Percentiles rank a stretch among this genome's conserved stretches.
Evolutionary conservation across 2,888 invertebrate species (phyloP).

Genomic region (Agrotis exclamationis): DNA sequence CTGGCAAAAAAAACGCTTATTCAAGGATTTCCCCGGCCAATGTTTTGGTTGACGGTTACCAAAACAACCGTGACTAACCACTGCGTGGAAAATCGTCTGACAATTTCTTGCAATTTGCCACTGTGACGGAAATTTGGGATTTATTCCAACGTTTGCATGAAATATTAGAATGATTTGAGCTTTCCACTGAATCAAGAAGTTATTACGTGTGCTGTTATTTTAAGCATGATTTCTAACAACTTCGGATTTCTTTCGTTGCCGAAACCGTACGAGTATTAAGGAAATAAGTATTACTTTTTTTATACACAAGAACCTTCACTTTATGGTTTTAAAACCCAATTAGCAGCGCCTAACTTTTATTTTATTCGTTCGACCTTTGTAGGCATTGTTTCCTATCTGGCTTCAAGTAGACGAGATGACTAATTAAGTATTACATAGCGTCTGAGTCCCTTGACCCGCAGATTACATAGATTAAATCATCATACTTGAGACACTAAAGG

Average conservation of each 20-base stretch:
- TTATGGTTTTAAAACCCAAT: constrained; percentile 13
- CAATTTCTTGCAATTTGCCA: constrained; percentile 35
- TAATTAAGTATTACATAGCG: constrained; percentile 46
- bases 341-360: constrained; percentile 25
- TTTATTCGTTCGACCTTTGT: constrained; percentile 39
- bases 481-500: constrained; percentile 71
- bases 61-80: constrained; percentile 55
- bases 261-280: background rate
- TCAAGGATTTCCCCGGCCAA: constrained; percentile 43
- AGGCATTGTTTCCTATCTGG: constrained; percentile 39
- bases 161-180: constrained; percentile 30
- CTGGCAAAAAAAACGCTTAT: constrained; percentile 27
- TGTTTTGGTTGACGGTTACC: constrained; percentile 36
- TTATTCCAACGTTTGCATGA: constrained; percentile 31
- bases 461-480: constrained; percentile 66
- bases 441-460: constrained; percentile 64
- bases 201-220: background rate
- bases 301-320: constrained; percentile 9
- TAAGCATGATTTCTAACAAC: background rate
- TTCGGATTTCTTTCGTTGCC: background rate
- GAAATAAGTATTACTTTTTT: background rate
- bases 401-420: constrained; percentile 41
- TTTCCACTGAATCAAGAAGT: constrained; percentile 32
- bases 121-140: constrained; percentile 35
- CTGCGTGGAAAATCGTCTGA: constrained; percentile 39